These are phyloP conservation scores for Triplophysa rosa DNA, from an alignment of 2,113 vertebrate species.

Conservation along the genomic window DNA sequence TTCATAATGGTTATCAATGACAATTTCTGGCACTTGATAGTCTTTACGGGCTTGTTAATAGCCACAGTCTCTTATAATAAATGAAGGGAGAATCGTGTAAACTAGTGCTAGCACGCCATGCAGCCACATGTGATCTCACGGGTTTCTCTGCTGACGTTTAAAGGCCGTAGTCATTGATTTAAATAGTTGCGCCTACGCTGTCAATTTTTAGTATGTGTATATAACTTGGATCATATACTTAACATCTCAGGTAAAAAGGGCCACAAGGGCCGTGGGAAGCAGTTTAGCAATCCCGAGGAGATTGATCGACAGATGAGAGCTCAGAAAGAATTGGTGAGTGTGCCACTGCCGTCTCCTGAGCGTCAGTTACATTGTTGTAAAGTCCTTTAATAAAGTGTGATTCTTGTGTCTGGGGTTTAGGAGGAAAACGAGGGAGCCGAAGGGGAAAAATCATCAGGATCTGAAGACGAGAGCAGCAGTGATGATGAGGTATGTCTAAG, in stretches of 20 bases:
- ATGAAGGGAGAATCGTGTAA: background rate
- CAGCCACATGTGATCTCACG: background rate
- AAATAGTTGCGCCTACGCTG: background rate
- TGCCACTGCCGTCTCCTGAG: background rate
- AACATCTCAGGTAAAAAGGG: constrained; percentile 71
- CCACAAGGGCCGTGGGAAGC: constrained; percentile 79
- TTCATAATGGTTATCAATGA: background rate
- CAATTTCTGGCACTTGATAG: background rate
- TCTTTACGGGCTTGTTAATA: background rate
- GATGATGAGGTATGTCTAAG: constrained; percentile 65
- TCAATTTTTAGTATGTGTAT: background rate
- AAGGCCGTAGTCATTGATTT: background rate
- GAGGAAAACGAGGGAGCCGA: constrained; percentile 69
- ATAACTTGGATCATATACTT: background rate
- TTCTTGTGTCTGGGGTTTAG: constrained; percentile 50
- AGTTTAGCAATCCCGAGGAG: constrained; percentile 81
- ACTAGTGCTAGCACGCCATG: constrained; percentile 4
- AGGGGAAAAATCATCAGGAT: constrained; percentile 62
- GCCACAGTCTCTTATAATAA: background rate
- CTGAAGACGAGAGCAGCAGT: constrained; percentile 78
- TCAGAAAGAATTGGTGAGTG: constrained; percentile 73
- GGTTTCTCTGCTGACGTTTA: background rate
- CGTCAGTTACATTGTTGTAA: too few relatives aligned
- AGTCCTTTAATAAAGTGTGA: background rate
- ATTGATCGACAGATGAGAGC: constrained; percentile 79